Conservation (phyloP, 2,113 vertebrate genomes). For the Semicossyphus pulcher region DNA sequence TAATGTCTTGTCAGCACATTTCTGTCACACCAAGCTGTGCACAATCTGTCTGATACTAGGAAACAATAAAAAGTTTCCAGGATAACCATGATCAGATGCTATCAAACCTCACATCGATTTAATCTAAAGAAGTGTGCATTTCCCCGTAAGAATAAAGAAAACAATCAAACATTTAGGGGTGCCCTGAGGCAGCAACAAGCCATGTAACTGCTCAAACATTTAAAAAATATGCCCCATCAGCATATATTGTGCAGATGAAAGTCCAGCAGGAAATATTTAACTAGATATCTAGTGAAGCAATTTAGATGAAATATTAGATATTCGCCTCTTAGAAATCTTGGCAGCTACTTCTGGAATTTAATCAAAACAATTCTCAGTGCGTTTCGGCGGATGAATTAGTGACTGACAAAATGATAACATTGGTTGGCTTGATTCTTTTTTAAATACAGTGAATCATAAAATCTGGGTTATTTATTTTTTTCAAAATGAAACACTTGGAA, state of each 20-base stretch:
- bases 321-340: neutral
- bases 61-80: conserved; percentile 7
- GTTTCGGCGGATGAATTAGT: neutral
- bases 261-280: neutral
- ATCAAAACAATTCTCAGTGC: neutral
- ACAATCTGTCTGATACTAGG: conserved; percentile 2
- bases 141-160: neutral
- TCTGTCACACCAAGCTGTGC: neutral
- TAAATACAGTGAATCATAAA: neutral
- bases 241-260: neutral
- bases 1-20: conserved; percentile 14
- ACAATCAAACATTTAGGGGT: neutral
- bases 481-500: neutral
- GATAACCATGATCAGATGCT: too few species aligned
- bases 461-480: neutral
- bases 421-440: neutral
- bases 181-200: neutral
- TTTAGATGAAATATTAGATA: neutral
- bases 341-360: too few species aligned
- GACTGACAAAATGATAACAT: conserved; percentile 4
- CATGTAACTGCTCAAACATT: conserved; percentile 1
- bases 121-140: neutral
- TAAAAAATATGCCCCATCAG: neutral
- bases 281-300: neutral
- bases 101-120: too few species aligned